phyloP scores from a whole-genome alignment of 2,797 vertebrate species.

The Cossypha dichroa region DNA sequence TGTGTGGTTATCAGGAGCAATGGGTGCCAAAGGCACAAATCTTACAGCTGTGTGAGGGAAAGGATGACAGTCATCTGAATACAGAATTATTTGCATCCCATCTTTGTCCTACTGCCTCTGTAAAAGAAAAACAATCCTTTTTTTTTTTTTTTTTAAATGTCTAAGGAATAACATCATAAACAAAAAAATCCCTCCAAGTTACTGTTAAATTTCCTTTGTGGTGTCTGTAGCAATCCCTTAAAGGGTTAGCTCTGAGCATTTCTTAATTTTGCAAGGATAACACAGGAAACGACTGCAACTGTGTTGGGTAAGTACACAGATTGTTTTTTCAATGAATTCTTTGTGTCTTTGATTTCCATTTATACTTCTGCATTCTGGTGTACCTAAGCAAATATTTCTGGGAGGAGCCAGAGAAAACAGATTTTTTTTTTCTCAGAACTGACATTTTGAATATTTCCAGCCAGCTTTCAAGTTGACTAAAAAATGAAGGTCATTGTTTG shows the following conservation, averaged over 20 bases:
- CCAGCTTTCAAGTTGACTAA: neutral
- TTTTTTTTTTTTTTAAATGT: neutral
- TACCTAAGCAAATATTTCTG: neutral
- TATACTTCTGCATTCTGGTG: neutral
- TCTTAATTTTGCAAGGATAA: conserved; percentile 32
- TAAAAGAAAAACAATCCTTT: neutral
- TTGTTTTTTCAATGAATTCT: conserved; percentile 22
- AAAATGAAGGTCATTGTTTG: neutral
- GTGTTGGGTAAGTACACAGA: neutral
- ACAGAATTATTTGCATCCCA: conserved; percentile 23
- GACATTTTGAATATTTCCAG: neutral
- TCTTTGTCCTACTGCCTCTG: neutral
- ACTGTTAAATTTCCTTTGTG: conserved; percentile 10
- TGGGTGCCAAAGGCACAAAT: conserved; percentile 26
- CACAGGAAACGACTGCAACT: neutral
- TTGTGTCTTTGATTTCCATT: conserved; percentile 8
- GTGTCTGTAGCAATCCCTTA: conserved; percentile 9
- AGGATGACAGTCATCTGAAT: neutral
- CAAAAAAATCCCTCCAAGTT: neutral
- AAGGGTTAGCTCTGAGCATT: neutral
- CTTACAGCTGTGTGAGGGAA: neutral
- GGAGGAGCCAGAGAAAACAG: neutral
- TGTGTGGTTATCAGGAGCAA: conserved; percentile 27
- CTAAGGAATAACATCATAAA: conserved; percentile 1
- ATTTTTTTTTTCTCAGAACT: neutral